Evolutionary conservation across 2,113 vertebrate species (phyloP).

Genomic region (Aplodontia rufa): DNA sequence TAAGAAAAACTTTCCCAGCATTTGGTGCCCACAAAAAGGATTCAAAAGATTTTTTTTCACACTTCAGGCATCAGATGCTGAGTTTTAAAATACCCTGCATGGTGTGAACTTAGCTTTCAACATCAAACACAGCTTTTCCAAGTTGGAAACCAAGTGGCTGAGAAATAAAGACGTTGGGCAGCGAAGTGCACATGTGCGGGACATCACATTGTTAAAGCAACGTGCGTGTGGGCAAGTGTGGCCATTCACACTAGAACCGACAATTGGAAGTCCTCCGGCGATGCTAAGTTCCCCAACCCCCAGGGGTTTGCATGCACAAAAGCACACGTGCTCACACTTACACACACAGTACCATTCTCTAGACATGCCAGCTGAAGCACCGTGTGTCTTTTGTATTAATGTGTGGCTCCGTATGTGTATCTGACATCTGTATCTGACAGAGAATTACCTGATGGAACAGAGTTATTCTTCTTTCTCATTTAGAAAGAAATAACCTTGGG

Average conservation of each 20-base stretch:
- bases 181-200: not conserved
- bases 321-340: not conserved
- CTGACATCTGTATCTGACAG: not conserved
- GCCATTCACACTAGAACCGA: not conserved
- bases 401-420: not conserved
- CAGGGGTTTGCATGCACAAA: accelerated
- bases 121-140: slow-evolving; percentile 47
- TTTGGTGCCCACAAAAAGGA: not conserved
- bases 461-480: not conserved
- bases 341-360: not conserved
- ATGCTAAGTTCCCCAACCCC: not conserved
- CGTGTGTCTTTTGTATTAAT: not conserved
- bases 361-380: not conserved
- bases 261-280: not conserved
- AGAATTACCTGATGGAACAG: not conserved
- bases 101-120: slow-evolving; percentile 66
- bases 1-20: slow-evolving; percentile 42
- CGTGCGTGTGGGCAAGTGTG: not conserved
- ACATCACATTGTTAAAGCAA: accelerated
- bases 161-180: not conserved
- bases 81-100: slow-evolving; percentile 63
- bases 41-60: slow-evolving; percentile 62
- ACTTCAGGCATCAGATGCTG: slow-evolving; percentile 60
- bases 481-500: not conserved
- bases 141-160: slow-evolving; percentile 40